Evolutionary conservation across 2,113 vertebrate species (phyloP).

Genomic region (Jacana jacana): DNA sequence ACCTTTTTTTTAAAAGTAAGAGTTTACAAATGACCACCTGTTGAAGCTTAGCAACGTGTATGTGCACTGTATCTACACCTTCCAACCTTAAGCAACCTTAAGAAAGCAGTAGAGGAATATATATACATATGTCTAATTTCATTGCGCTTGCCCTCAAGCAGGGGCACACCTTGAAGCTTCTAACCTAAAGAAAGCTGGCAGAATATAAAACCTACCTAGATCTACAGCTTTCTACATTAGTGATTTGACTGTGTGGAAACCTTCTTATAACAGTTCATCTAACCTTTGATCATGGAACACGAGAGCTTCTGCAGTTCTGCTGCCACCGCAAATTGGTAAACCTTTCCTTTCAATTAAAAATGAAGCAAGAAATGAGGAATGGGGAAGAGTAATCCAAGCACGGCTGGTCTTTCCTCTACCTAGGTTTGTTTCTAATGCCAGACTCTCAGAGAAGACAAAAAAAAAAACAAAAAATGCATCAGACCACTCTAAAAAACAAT

Average conservation of each 20-base stretch:
- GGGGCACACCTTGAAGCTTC: background rate
- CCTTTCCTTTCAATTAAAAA: background rate
- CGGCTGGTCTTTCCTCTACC: background rate
- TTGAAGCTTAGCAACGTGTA: background rate
- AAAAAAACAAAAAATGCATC: background rate
- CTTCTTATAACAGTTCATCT: background rate
- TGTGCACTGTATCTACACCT: background rate
- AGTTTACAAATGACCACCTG: background rate
- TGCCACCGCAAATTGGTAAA: background rate
- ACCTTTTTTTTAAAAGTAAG: background rate
- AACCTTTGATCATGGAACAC: background rate
- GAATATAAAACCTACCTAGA: background rate
- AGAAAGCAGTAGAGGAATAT: background rate
- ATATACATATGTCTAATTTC: background rate
- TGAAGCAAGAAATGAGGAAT: background rate
- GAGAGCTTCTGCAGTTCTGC: background rate
- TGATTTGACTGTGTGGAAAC: rapidly evolving
- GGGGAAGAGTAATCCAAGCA: background rate
- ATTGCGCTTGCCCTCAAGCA: background rate
- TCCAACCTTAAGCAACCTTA: background rate
- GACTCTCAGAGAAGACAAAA: background rate
- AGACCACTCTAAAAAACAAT: background rate
- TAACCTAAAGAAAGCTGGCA: background rate
- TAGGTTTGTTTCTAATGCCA: background rate
- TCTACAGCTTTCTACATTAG: background rate